Evolutionary conservation across 1,140 invertebrate genomes (phyloP), one percentile per base, ranked within the genome.

Genomic region (Neodiprion fabricii): DNA sequence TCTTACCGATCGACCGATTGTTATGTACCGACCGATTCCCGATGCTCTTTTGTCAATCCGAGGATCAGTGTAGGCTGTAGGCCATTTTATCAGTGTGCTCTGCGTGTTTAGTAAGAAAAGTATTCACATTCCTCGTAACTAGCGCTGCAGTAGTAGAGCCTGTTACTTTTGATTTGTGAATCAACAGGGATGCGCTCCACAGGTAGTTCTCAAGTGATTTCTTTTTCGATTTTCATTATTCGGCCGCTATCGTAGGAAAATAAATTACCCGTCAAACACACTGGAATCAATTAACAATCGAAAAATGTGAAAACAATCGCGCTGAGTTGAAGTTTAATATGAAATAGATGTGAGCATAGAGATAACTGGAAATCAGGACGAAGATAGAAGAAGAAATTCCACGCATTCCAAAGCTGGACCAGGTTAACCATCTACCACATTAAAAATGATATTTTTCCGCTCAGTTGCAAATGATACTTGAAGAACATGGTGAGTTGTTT

Each of bases 401-500:
- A 79, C 21, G 74, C 79, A 85, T 85, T 85, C 80, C 81, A 79
- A 75, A 76, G 76, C 70, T 79, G 79, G 74, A 79, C 79, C 81
- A 83, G 80, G 79, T 82, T 77, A 48, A 23, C 77, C 79, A 79
- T 79, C 79, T 81, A 82, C 81, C 81, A 79, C 81, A 78, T 84
- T 81, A 82, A 83, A 79, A 85, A 83, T 84, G 82, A 82, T 79
- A 85, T 76, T 81, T 80, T 80, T 79, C 67, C 78, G 77, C 82
- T 82, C 76, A 76, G 73, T 81, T 77, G 79, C 83, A 79, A 80
- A 83, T 86, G 83, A 86, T 82, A 85, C 81, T 80, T 79, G 76
- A 84, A 80, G 82, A 85, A 85, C 85, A 84, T 79, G 81, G 81
- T 86, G 75, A 85, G 82, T 81, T 73, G 70, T 68, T 40, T 66